phyloP scores from a whole-genome alignment of 2,888 invertebrate genomes.

The Myopa tessellatipennis region DNA sequence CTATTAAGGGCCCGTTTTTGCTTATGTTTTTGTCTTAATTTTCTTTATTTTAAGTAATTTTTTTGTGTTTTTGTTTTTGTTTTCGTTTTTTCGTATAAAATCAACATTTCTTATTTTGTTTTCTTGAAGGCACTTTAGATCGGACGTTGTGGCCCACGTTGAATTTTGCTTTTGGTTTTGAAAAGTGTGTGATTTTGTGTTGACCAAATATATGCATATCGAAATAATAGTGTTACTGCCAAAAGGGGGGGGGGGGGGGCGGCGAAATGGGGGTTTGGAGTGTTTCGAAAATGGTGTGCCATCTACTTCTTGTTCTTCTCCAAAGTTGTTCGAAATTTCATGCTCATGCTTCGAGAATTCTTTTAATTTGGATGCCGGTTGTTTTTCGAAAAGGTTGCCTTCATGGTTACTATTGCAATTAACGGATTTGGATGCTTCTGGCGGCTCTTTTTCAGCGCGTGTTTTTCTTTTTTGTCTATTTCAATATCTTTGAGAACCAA shows the following conservation, averaged over 20 bases:
- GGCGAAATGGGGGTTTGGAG: conserved; percentile 33
- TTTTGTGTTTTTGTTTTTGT: conserved; percentile 56
- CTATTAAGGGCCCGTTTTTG: conserved; percentile 86
- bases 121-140: conserved; percentile 91
- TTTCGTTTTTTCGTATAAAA: conserved; percentile 51
- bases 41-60: conserved; percentile 55
- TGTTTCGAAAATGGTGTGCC: conserved; percentile 46
- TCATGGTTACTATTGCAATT: conserved; percentile 79
- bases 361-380: conserved; percentile 49
- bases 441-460: conserved; percentile 7
- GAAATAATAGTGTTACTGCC: conserved; percentile 26
- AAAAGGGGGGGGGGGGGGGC: not conserved
- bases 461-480: conserved; percentile 23
- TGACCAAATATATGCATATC: conserved; percentile 27
- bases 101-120: conserved; percentile 43
- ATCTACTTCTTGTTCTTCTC: conserved; percentile 17
- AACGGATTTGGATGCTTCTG: conserved; percentile 77
- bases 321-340: conserved; percentile 19
- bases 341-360: conserved; percentile 25
- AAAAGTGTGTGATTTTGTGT: conserved; percentile 48
- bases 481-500: conserved; percentile 73
- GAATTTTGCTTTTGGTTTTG: conserved; percentile 54
- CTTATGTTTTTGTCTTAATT: conserved; percentile 70
- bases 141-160: conserved; percentile 89
- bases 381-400: conserved; percentile 72